Percentiles rank a stretch among this genome's conserved stretches.
Conservation (phyloP, 1,140 invertebrate genomes). For the Archivesica marissinica region DNA sequence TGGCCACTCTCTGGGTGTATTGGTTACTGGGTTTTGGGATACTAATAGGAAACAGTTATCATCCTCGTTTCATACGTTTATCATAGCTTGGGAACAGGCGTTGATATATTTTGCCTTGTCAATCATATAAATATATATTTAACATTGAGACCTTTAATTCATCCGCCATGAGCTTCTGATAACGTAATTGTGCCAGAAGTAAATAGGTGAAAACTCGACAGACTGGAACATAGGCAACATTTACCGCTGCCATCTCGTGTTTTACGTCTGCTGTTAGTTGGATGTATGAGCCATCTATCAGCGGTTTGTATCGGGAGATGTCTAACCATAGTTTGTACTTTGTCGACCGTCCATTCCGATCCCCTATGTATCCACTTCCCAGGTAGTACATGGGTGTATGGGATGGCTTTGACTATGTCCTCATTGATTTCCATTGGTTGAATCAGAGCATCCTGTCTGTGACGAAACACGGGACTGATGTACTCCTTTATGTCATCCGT, state of each 20-base stretch:
- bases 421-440: conserved; percentile 4
- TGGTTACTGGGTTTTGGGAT: too few species aligned
- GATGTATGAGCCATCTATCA: too few species aligned
- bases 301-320: too few species aligned
- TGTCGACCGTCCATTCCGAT: conserved; percentile 42
- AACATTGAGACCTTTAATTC: too few species aligned
- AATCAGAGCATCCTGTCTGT: conserved; percentile 37
- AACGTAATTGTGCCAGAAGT: too few species aligned
- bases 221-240: too few species aligned
- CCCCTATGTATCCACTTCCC: conserved; percentile 52
- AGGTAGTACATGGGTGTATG: not conserved
- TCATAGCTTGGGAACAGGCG: conserved; percentile 20
- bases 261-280: too few species aligned
- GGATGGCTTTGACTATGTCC: conserved; percentile 35
- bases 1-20: too few species aligned
- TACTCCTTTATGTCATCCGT: conserved; percentile 16
- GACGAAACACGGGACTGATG: conserved; percentile 5
- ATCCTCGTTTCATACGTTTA: conserved; percentile 57
- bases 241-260: too few species aligned
- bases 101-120: conserved; percentile 13
- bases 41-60: conserved; percentile 47
- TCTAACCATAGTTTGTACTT: too few species aligned
- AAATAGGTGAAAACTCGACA: too few species aligned
- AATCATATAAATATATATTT: not conserved
- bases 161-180: too few species aligned